These are phyloP conservation scores for Catocala nupta DNA, from an alignment of 2,888 invertebrate species.

Conservation along the genomic window DNA sequence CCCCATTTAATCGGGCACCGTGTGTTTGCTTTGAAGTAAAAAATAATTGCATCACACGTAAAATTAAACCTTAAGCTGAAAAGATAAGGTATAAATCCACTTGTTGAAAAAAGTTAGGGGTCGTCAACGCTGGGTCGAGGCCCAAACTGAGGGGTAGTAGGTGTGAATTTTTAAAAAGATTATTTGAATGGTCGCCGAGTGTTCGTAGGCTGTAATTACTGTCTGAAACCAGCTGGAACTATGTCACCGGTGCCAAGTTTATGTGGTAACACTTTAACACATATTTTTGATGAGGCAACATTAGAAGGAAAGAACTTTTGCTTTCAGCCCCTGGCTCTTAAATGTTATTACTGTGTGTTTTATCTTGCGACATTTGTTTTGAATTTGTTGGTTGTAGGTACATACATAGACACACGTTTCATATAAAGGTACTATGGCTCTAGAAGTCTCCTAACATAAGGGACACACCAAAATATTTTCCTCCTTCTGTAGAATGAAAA, in stretches of 20 bases:
- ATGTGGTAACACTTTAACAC: constrained; percentile 20
- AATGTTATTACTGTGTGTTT: too few relatives aligned
- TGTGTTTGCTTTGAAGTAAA: constrained; percentile 55
- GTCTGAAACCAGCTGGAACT: constrained; percentile 58
- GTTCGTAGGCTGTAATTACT: constrained; percentile 69
- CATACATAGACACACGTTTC: too few relatives aligned
- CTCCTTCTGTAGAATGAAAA: too few relatives aligned
- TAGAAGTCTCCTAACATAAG: too few relatives aligned
- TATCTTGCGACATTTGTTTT: too few relatives aligned
- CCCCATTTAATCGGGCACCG: constrained; percentile 65
- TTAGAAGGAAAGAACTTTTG: too few relatives aligned
- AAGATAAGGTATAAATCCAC: constrained; percentile 45
- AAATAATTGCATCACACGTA: neutral
- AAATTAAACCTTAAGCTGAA: constrained; percentile 43
- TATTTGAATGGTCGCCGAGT: constrained; percentile 72
- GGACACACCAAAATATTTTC: too few relatives aligned
- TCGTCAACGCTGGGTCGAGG: constrained; percentile 57
- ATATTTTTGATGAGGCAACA: neutral
- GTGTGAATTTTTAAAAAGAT: constrained; percentile 83
- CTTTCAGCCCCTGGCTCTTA: too few relatives aligned
- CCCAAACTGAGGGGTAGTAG: constrained; percentile 58
- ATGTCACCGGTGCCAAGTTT: constrained; percentile 63
- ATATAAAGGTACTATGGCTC: too few relatives aligned
- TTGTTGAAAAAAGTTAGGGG: constrained; percentile 48
- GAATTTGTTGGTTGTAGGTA: too few relatives aligned